Percentiles rank a stretch among this genome's conserved stretches.
Evolutionary conservation across 2,888 invertebrate species (phyloP).

Genomic region (Polydrusus pterygomalis): DNA sequence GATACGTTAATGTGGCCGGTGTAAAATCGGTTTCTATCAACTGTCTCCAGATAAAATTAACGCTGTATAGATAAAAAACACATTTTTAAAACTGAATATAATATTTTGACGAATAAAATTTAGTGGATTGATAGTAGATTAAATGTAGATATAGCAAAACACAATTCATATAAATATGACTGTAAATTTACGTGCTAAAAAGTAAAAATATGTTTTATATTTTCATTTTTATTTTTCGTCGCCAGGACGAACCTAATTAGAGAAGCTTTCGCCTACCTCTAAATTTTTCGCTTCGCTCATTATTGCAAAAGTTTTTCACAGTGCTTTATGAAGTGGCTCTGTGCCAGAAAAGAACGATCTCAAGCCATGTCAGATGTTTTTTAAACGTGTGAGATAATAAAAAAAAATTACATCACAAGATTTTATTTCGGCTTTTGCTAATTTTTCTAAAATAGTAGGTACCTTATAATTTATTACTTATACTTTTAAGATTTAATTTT

Average conservation of each 20-base stretch:
- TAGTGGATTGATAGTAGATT: no score
- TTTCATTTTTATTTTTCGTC: neutral
- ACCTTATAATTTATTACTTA: no score
- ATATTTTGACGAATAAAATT: no score
- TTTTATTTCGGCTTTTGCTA: neutral
- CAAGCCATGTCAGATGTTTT: neutral
- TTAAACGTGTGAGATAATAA: neutral
- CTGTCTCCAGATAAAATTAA: no score
- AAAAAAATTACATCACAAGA: neutral
- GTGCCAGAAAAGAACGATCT: neutral
- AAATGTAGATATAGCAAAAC: no score
- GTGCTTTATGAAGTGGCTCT: slow-evolving; percentile 5
- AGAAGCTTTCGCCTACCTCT: neutral
- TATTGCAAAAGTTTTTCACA: neutral
- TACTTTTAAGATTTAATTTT: no score
- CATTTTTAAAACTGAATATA: no score
- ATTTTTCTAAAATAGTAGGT: no score
- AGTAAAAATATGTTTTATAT: neutral
- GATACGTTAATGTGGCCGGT: no score
- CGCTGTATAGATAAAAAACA: no score
- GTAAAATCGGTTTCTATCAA: no score
- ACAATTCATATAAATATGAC: no score
- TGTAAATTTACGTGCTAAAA: neutral
- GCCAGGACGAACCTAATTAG: neutral
- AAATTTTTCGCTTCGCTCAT: neutral